phyloP scores from a whole-genome alignment of 2,797 vertebrate species.

The Ceyx erithaca region DNA sequence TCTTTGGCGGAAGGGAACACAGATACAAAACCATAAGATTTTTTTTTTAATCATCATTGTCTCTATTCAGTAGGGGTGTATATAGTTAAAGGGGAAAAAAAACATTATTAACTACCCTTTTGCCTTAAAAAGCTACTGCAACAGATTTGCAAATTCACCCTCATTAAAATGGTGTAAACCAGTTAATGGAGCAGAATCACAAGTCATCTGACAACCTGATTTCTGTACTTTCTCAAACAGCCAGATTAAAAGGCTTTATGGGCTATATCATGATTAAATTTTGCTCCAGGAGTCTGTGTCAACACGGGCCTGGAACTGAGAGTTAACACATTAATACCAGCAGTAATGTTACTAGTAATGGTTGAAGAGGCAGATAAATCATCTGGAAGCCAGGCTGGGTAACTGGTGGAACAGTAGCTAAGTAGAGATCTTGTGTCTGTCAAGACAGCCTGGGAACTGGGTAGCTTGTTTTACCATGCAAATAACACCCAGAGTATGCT shows the following conservation, averaged over 20 bases:
- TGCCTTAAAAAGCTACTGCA: neutral
- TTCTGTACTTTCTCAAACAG: constrained; percentile 2
- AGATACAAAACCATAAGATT: neutral
- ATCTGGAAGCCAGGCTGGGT: neutral
- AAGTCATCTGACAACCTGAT: neutral
- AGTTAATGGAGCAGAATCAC: neutral
- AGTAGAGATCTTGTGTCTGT: neutral
- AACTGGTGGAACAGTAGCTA: neutral
- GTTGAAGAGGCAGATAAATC: neutral
- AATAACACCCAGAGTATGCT: neutral
- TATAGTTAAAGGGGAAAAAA: neutral
- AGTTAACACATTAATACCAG: neutral
- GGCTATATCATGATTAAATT: neutral
- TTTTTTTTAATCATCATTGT: neutral
- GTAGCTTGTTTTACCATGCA: constrained; percentile 7
- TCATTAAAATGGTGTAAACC: neutral
- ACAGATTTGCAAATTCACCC: neutral
- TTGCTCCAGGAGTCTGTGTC: neutral
- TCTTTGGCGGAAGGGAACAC: neutral
- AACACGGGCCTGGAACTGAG: neutral
- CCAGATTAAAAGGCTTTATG: neutral
- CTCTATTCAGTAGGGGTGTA: neutral
- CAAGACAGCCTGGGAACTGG: constrained; percentile 20
- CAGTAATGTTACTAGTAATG: neutral
- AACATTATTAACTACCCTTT: neutral